Percentiles rank a stretch among this genome's conserved stretches.
Conservation (phyloP, 2,888 invertebrate species). For the Eledona agricola region DNA sequence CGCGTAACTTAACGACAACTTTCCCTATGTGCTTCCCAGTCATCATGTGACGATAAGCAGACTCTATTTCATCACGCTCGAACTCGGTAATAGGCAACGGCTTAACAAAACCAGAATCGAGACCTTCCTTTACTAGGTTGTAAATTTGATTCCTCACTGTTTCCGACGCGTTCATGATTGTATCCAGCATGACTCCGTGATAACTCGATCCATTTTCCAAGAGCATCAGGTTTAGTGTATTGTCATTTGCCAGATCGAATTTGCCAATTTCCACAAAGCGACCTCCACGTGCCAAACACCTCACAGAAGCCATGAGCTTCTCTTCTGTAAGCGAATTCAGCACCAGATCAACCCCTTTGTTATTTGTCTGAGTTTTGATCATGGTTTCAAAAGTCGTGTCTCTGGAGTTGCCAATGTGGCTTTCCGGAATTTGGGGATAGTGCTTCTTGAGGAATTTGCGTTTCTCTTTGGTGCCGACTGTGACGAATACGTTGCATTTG, state of each 20-base stretch:
- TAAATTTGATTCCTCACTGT: no score
- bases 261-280: conserved; percentile 88
- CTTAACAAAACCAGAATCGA: conserved; percentile 68
- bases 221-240: conserved; percentile 69
- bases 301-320: conserved; percentile 78
- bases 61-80: conserved; percentile 70
- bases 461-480: conserved; percentile 66
- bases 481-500: conserved; percentile 68
- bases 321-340: conserved; percentile 93
- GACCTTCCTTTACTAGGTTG: background rate
- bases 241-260: conserved; percentile 78
- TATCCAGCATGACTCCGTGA: conserved; percentile 80
- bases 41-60: conserved; percentile 73
- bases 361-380: conserved; percentile 80
- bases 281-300: conserved; percentile 70
- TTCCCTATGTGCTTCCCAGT: conserved; percentile 85
- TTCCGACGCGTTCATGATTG: no score
- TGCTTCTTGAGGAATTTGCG: conserved; percentile 64
- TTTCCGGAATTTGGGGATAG: conserved; percentile 62
- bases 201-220: conserved; percentile 79
- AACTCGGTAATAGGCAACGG: conserved; percentile 78
- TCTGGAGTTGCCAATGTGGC: conserved; percentile 70
- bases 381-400: conserved; percentile 88
- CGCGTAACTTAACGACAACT: conserved; percentile 61
- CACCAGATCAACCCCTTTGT: conserved; percentile 89